Evolutionary conservation across 2,888 invertebrate genomes (phyloP), one percentile per base, ranked within the genome.

Genomic region (Athrips mouffetella): DNA sequence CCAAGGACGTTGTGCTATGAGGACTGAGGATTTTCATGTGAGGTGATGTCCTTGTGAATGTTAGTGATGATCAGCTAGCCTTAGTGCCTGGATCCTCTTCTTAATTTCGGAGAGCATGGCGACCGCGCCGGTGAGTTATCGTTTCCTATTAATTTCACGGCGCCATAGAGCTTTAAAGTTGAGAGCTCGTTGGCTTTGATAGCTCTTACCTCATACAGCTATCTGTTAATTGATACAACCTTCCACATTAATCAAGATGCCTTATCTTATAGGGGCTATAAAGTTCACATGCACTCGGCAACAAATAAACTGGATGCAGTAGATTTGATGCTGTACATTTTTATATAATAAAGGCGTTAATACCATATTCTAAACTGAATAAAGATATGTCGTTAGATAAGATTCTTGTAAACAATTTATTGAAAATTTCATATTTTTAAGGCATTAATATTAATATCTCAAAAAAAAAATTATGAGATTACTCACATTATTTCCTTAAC

Each of bases 1-100:
- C 52, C 58, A 48, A 55, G 55, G 49, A 50, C 48, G 51, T 51
- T 67, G 73, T 74, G 73, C 71, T 70, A 76, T 77, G 73, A 72
- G 66, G 65, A 69, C 58, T 65, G 64, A 68, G 69, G 75, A 76
- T 73, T 71, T 60, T 54, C 62, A 70, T 74, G 72, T 70, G 57
- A 69, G 65, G 76, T 76, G 73, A 73, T 64, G 54, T 60, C 63
- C 58, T 53, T 53, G 76, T 79, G 80, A 76, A 76, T 72, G 75
- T 85, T 80, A 76, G 86, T 87, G 87, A 87, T 82, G 83, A 73
- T 73, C 70, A 70, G 72, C 73, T 65, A 75, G 69, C 80, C 69
- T 70, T 53, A 68, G 78, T 81, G 82, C 73, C 70, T 67, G 67
- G 66, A 69, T 70, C 66, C 66, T 70, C 62, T 57, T 65, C 59